Base-by-base conservation (phyloP, 2,113 vertebrate species). In the Catharus bicknelli region DNA sequence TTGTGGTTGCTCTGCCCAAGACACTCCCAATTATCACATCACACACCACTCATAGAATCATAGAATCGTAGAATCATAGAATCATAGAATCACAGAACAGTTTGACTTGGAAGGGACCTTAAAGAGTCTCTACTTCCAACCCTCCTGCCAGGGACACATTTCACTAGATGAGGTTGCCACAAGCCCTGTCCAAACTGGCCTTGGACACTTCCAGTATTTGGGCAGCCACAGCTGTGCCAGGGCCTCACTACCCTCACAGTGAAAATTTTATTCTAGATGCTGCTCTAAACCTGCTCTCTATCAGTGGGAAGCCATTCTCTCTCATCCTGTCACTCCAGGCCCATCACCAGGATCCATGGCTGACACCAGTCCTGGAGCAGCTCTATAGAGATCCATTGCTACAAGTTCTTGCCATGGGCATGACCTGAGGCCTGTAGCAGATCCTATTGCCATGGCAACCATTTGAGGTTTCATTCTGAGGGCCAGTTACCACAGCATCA, bases 381-480 rank as follows among this genome's bases (percentile, higher is more conserved):
- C 38, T 54, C 32, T 15, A 18, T 18, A 18, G 38, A 43, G 23
- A 53, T 27, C 19, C 19, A 16, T 27, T 53, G 23, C 29, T n/a
- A n/a, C 17, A 21, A 5, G 23, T 42, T 36, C 13, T 77, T 54
- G 23, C 48, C 5, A 7, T 34, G 59, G 75, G 48, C 61, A 34
- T 4, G 10, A 29, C 15, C 32, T 17, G 38, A 78, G 19, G 48
- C 48, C 48, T 54, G 30, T 23, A 54, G 59, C 25, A 29, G 59
- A 11, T 29, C 61, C 38, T 43, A 18, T 54, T 34, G 19, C 38
- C 32, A 11, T 43, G 38, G 75, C 38, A 64, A 11, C 23, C 38
- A 29, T n/a, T 63, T 53, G 30, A 1, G 0, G 34, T 42, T 36
- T n/a, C 17, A 7, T 78, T 53, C 75, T 0, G 5, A 29, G 30